Base-by-base conservation (phyloP, 2,113 vertebrate species). In the Arenaria interpres region DNA sequence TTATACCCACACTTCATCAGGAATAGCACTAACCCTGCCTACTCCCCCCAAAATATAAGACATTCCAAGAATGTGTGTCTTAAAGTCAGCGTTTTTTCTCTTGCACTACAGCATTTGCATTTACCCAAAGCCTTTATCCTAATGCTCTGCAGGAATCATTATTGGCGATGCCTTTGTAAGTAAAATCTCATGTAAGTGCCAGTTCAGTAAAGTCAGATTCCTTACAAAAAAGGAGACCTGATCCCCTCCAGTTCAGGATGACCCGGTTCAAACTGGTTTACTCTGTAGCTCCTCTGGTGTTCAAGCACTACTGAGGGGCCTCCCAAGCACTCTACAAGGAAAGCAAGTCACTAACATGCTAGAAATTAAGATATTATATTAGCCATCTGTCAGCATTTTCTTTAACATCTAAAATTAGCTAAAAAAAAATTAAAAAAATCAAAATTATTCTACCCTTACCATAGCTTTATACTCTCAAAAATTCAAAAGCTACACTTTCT, bases 11-110 rank as follows among this genome's bases (percentile, higher is more conserved):
- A 60, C 16, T 27, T 63, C 35, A 46, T 23, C 32, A 77, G 10
- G 5, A 15, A 69, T 0, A 53, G 48, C 37, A 90, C 28, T 8
- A 89, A 90, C 71, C 35, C 60, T 71, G 28, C 41, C 28, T 71
- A 7, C 7, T 77, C 18, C 18, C 35, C 10, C 1, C 9, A 86
- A 75, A 30, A 4, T 2, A 80, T 12, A 41, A 80, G 24, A 66
- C 8, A 20, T 2, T 37, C 33, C 0, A 9, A 74, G 62, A 90
- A 39, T 5, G 23, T 1, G 0, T 6, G 13, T 57, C 30, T 35
- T 37, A 67, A 71, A 63, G 25, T 57, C 64, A 71, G 46, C 7
- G 6, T 10, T 81, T 73, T 67, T 72, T 7, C 54, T 71, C 68
- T 72, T 81, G 46, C 20, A 43, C 64, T 56, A 14, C 35, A 83